phyloP scores from a whole-genome alignment of 2,113 vertebrate species.

The Stercorarius parasiticus region DNA sequence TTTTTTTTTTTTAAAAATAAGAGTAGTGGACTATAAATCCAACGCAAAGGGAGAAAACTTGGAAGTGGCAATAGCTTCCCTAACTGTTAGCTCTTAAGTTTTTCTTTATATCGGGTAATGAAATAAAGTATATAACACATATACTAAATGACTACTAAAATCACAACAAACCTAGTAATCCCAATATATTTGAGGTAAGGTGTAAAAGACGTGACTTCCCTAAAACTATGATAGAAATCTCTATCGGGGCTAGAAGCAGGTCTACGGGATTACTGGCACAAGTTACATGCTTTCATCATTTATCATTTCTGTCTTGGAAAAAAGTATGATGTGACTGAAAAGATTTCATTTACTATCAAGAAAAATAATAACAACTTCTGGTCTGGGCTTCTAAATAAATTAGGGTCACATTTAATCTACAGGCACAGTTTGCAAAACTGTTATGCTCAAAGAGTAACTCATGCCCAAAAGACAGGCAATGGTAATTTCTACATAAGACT shows the following conservation, averaged over 20 bases:
- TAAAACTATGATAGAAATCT: background rate
- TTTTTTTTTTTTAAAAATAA: background rate
- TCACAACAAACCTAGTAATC: background rate
- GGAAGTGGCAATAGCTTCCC: background rate
- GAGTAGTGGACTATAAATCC: background rate
- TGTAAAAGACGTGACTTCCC: background rate
- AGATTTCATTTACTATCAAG: background rate
- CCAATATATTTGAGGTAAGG: background rate
- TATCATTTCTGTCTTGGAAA: background rate
- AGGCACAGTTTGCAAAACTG: background rate
- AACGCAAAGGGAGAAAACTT: background rate
- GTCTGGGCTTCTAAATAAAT: background rate
- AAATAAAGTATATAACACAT: background rate
- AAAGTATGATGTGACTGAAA: fast-evolving
- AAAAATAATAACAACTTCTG: background rate
- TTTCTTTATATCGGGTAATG: background rate
- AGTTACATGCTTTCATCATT: background rate
- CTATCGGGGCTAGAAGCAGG: fast-evolving
- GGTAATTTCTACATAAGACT: background rate
- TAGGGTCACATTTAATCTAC: background rate
- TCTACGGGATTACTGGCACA: background rate
- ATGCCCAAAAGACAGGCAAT: fast-evolving
- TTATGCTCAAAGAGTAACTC: background rate
- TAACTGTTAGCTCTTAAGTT: background rate
- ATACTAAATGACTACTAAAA: background rate